Conservation (phyloP, 2,888 invertebrate species). For the Pyrrhosoma nymphula region DNA sequence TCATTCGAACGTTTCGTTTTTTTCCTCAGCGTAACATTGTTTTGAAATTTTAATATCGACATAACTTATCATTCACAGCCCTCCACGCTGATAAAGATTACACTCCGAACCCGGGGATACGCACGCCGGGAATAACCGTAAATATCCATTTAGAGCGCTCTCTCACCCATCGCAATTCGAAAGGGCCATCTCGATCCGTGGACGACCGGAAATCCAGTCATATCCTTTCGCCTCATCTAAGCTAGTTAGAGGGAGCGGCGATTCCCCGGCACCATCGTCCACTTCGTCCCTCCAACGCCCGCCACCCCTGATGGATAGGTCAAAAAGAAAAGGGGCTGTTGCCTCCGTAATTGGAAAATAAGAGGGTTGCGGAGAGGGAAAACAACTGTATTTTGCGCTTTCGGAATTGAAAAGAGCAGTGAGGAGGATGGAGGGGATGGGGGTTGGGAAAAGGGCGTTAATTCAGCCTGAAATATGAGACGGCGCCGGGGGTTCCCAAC, state of each 20-base stretch:
- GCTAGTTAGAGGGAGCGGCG: conserved; percentile 28
- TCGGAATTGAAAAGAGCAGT: conserved; percentile 21
- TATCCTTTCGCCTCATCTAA: conserved; percentile 32
- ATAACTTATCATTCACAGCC: background rate
- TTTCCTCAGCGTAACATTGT: background rate
- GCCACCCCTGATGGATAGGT: background rate
- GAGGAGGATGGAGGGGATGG: background rate
- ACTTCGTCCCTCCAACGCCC: background rate
- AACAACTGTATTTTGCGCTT: conserved; percentile 32
- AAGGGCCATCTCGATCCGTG: conserved; percentile 7
- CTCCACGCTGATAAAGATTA: conserved; percentile 23
- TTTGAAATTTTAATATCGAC: conserved; percentile 26
- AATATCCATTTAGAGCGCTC: conserved; percentile 9
- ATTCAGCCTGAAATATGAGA: conserved; percentile 28
- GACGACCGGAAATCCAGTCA: conserved; percentile 31
- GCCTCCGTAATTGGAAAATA: conserved; percentile 22
- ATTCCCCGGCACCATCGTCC: background rate
- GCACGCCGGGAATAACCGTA: background rate
- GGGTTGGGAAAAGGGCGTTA: background rate
- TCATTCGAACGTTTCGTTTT: background rate
- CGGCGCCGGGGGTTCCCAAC: background rate
- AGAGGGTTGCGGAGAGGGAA: conserved; percentile 32
- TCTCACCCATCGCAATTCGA: conserved; percentile 20
- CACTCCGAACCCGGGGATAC: background rate
- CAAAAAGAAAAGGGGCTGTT: conserved; percentile 18